phyloP scores from a whole-genome alignment of 2,888 invertebrate genomes.

The Cylloceria caligata region DNA sequence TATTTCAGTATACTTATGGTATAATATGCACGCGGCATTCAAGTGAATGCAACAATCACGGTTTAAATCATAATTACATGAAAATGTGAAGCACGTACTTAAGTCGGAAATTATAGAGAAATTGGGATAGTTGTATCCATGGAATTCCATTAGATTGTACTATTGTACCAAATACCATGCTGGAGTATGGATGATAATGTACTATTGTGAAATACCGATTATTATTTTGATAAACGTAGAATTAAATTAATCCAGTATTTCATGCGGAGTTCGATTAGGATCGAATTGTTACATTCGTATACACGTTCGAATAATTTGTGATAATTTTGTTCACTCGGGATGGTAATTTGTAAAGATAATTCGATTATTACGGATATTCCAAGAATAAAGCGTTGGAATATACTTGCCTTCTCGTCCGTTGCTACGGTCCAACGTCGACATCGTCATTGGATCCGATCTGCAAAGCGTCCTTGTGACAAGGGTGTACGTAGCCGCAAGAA shows the following conservation, averaged over 20 bases:
- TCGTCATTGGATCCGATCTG: constrained; percentile 76
- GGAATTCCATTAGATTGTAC: neutral
- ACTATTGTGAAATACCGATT: neutral
- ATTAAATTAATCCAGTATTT: neutral
- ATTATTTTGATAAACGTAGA: neutral
- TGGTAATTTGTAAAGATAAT: neutral
- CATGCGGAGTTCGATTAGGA: neutral
- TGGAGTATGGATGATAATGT: too few species aligned
- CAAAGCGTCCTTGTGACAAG: constrained; percentile 86
- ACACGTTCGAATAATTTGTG: neutral
- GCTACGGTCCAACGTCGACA: constrained; percentile 64
- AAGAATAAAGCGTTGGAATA: neutral
- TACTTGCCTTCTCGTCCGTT: constrained; percentile 58
- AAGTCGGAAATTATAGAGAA: neutral
- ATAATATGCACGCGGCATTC: too few species aligned
- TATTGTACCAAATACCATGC: neutral
- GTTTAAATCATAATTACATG: too few species aligned
- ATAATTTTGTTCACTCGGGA: neutral
- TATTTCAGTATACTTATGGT: too few species aligned
- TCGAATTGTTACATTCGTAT: neutral
- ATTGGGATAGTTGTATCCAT: neutral
- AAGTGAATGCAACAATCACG: neutral
- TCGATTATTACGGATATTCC: neutral
- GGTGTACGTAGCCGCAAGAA: constrained; percentile 88
- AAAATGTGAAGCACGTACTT: too few species aligned